Evolutionary conservation across 2,888 invertebrate genomes (phyloP).

Genomic region (Hoplodrina ambigua): DNA sequence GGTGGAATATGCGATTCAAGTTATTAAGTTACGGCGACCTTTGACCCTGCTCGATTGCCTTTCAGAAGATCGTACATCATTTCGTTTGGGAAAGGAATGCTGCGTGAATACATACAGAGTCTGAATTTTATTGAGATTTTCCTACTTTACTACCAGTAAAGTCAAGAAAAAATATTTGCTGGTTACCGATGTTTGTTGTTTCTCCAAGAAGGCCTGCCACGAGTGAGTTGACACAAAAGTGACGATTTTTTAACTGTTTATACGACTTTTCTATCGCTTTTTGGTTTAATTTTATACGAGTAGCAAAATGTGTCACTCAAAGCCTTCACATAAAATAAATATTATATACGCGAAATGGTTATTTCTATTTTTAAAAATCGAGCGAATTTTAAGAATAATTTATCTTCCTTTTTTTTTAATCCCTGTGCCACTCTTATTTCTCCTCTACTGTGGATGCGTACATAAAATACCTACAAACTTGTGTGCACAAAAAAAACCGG

Average conservation of each 20-base stretch:
- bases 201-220: no score
- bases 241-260: neutral
- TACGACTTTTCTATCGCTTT: neutral
- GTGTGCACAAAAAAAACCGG: no score
- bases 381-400: no score
- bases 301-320: neutral
- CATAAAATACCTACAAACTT: no score
- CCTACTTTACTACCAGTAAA: no score
- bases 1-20: constrained; percentile 40
- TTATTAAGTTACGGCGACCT: constrained; percentile 45
- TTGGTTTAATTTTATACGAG: neutral
- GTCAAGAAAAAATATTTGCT: no score
- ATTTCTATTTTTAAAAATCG: no score
- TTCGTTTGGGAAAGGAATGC: neutral
- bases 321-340: neutral
- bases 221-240: neutral
- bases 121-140: neutral
- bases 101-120: neutral
- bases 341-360: no score
- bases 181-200: no score
- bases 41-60: constrained; percentile 21
- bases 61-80: constrained; percentile 32
- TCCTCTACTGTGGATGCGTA: no score
- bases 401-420: no score
- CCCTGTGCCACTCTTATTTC: no score